Percentiles rank a stretch among this genome's conserved stretches.
Evolutionary conservation across 2,888 invertebrate genomes (phyloP).

Genomic region (Drepana falcataria): DNA sequence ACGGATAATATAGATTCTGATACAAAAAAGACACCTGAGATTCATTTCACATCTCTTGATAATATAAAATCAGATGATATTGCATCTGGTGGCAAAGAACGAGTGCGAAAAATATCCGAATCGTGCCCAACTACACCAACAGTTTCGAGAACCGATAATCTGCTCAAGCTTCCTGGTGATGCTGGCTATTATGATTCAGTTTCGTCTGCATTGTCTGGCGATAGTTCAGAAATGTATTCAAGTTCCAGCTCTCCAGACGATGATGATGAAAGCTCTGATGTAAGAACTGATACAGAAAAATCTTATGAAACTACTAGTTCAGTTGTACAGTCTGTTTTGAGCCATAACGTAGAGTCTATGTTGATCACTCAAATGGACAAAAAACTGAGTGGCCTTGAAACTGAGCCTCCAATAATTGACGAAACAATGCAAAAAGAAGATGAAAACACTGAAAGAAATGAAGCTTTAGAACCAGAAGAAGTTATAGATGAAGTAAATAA

Average conservation of each 20-base stretch:
- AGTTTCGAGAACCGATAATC: constrained; percentile 51
- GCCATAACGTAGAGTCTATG: constrained; percentile 44
- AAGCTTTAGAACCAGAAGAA: not conserved
- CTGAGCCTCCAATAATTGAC: constrained; percentile 23
- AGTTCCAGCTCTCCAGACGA: constrained; percentile 59
- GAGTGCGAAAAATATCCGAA: constrained; percentile 55
- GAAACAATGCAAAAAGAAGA: constrained; percentile 1
- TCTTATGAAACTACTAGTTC: constrained; percentile 77
- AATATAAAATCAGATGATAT: constrained; percentile 47
- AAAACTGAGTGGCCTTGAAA: constrained; percentile 45
- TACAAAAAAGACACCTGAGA: constrained; percentile 43
- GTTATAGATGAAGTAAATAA: constrained; percentile 5
- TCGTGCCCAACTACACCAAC: constrained; percentile 68
- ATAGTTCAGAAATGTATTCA: constrained; percentile 66
- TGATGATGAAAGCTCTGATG: constrained; percentile 68
- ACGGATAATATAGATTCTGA: constrained; percentile 16
- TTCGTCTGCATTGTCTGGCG: constrained; percentile 64
- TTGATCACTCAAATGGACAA: constrained; percentile 55
- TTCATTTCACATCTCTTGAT: constrained; percentile 56
- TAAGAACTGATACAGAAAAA: constrained; percentile 64
- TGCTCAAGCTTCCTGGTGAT: constrained; percentile 58
- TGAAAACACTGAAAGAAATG: not conserved
- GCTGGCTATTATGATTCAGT: constrained; percentile 59
- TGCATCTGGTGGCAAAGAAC: constrained; percentile 12
- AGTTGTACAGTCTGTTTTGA: constrained; percentile 75